A percentile compares a stretch with the other conserved stretches of the same genome.
These are phyloP conservation scores for Ia io DNA, from an alignment of 2,113 vertebrate genomes.

Conservation along the genomic window DNA sequence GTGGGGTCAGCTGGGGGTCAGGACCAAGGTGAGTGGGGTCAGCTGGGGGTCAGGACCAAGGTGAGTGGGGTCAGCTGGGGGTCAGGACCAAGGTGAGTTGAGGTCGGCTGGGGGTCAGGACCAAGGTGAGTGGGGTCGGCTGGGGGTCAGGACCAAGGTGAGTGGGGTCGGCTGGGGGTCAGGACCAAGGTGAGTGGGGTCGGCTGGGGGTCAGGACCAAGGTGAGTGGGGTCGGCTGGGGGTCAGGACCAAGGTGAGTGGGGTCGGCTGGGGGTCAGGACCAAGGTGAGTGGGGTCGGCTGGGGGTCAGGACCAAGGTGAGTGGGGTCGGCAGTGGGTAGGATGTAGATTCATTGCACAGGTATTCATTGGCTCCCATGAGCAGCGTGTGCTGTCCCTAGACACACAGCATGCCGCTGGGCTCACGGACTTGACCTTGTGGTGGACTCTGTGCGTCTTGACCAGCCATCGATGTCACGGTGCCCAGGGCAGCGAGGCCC, in stretches of 20 bases:
- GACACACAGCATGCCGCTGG: neutral
- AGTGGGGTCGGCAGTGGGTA: fast-evolving
- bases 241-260: too few relatives aligned
- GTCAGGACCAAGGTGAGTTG: neutral
- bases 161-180: too few relatives aligned
- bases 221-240: neutral
- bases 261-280: neutral
- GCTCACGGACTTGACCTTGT: fast-evolving
- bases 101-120: too few relatives aligned
- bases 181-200: too few relatives aligned
- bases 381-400: fast-evolving
- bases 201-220: fast-evolving
- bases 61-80: fast-evolving
- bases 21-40: neutral
- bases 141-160: neutral
- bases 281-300: neutral
- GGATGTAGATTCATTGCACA: fast-evolving
- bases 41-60: too few relatives aligned
- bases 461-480: fast-evolving
- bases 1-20: neutral
- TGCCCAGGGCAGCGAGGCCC: too few relatives aligned
- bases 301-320: too few relatives aligned
- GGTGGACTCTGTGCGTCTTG: fast-evolving
- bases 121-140: too few relatives aligned
- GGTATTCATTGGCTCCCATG: fast-evolving